Percentiles rank a stretch among this genome's conserved stretches.
Evolutionary conservation across 1,140 invertebrate species (phyloP).

Genomic region (Caenorhabditis brenneri): DNA sequence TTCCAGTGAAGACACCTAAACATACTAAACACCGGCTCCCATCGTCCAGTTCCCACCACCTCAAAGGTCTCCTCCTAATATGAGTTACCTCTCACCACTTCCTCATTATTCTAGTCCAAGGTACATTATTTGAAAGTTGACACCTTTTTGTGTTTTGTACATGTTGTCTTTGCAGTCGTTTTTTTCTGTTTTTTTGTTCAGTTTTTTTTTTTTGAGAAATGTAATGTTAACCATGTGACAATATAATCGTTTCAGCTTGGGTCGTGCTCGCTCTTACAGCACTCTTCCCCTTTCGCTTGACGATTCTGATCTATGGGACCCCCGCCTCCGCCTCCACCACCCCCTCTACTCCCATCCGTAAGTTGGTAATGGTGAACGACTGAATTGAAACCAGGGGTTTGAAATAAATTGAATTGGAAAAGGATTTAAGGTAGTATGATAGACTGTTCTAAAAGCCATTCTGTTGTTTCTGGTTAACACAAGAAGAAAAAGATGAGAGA

Average conservation of each 20-base stretch:
- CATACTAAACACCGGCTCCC: neutral
- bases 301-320: slow-evolving; percentile 50
- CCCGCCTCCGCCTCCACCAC: slow-evolving; percentile 59
- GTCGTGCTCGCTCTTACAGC: slow-evolving; percentile 36
- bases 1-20: slow-evolving; percentile 7
- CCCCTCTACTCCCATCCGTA: slow-evolving; percentile 58
- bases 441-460: neutral
- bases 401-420: neutral
- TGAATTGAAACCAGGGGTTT: neutral
- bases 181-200: neutral
- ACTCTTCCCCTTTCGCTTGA: neutral
- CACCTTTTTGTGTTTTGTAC: neutral
- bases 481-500: neutral
- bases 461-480: neutral
- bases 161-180: neutral
- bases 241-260: neutral
- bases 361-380: neutral
- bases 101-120: slow-evolving; percentile 57
- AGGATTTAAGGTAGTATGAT: neutral
- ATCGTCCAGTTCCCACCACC: no score
- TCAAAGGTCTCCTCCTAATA: slow-evolving; percentile 20
- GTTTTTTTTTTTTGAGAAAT: neutral
- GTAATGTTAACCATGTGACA: neutral
- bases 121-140: slow-evolving; percentile 34
- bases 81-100: slow-evolving; percentile 59